A percentile compares a stretch with the other conserved stretches of the same genome.
phyloP scores from a whole-genome alignment of 2,797 vertebrate genomes.

The Nyctibius grandis region DNA sequence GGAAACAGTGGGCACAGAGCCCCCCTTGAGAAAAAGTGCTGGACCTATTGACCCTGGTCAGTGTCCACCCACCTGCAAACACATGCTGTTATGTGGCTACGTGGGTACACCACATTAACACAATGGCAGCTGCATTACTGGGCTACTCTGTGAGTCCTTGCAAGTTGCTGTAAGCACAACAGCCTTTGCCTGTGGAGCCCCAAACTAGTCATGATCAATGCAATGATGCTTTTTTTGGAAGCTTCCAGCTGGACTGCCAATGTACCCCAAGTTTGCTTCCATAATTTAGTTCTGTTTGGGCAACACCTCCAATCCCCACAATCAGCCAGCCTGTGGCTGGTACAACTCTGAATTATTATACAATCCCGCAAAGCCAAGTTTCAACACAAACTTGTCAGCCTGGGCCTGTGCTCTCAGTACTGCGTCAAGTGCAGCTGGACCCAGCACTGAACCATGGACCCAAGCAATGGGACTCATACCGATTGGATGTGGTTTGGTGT shows the following conservation, averaged over 20 bases:
- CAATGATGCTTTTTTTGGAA: not conserved
- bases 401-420: not conserved
- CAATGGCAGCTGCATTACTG: not conserved
- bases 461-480: not conserved
- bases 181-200: not conserved
- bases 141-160: not conserved
- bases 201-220: not conserved
- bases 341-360: not conserved
- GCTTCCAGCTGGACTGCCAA: not conserved
- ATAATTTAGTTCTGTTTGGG: not conserved
- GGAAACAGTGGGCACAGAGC: not conserved
- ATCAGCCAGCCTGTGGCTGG: not conserved
- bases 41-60: not conserved
- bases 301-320: not conserved
- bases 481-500: not conserved
- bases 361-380: not conserved
- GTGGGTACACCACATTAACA: not conserved
- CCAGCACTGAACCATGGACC: not conserved
- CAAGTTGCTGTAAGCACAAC: not conserved
- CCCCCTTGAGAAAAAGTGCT: not conserved
- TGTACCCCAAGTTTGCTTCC: not conserved
- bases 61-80: not conserved
- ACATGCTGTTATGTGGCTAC: accelerated
- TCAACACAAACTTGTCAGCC: accelerated
- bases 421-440: not conserved